Evolutionary conservation across 1,140 invertebrate genomes (phyloP).

Genomic region (Ceratitis capitata): DNA sequence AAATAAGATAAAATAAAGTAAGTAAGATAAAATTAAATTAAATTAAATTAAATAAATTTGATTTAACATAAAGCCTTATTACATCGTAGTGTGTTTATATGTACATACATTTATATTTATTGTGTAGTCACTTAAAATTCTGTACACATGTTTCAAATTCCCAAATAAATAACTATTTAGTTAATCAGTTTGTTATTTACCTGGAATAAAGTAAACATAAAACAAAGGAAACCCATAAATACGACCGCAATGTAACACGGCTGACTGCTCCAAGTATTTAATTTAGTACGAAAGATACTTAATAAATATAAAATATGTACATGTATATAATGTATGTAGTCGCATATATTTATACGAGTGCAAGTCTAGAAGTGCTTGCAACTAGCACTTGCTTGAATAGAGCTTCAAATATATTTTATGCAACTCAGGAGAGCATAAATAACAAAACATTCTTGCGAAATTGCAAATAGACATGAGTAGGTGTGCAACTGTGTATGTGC

Average conservation of each 20-base stretch:
- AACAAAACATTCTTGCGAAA: neutral
- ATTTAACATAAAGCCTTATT: no score
- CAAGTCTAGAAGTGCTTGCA: neutral
- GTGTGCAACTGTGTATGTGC: neutral
- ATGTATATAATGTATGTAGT: neutral
- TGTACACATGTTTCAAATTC: neutral
- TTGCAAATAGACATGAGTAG: neutral
- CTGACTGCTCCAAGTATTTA: conserved; percentile 13
- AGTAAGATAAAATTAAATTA: no score
- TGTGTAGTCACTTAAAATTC: neutral
- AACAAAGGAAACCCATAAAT: conserved; percentile 36
- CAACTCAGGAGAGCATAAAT: neutral
- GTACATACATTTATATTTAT: neutral
- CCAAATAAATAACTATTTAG: neutral
- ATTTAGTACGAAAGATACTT: neutral
- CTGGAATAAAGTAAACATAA: neutral
- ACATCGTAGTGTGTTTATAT: no score
- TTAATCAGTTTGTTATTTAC: conserved; percentile 28
- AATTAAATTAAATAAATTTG: no score
- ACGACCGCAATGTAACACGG: conserved; percentile 7
- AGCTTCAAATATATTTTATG: conserved; percentile 2
- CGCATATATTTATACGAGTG: neutral
- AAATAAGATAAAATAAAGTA: no score
- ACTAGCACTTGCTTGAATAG: neutral
- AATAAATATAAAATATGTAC: neutral